Conservation (phyloP, 2,113 vertebrate species). For the Pitta sordida region DNA sequence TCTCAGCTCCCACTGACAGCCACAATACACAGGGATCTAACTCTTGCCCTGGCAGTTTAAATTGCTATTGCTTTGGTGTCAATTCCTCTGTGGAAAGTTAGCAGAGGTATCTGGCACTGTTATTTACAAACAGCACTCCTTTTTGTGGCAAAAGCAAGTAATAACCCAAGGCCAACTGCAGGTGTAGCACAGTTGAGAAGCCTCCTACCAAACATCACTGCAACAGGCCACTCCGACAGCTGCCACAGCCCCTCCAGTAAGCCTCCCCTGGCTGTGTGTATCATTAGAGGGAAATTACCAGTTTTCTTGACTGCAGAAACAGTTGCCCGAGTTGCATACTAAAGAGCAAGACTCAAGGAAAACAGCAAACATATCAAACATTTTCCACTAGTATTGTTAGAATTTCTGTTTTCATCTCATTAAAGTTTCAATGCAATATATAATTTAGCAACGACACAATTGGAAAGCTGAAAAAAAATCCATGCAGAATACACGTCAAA, state of each 20-base stretch:
- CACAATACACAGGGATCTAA: not conserved
- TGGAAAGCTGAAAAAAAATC: slow-evolving; percentile 12
- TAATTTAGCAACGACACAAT: not conserved
- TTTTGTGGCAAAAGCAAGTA: not conserved
- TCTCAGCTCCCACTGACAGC: not conserved
- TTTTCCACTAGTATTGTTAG: not conserved
- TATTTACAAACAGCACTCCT: not conserved
- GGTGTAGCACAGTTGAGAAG: not conserved
- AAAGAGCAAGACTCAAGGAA: not conserved
- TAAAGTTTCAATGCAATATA: not conserved
- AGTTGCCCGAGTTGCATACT: not conserved
- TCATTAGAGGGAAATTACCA: not conserved
- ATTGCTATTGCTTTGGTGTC: not conserved
- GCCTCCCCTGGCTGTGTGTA: not conserved
- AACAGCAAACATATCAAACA: not conserved
- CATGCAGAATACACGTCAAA: slow-evolving; percentile 17
- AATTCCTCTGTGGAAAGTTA: not conserved
- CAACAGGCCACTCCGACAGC: not conserved
- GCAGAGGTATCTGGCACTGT: not conserved
- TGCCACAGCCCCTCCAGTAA: not conserved
- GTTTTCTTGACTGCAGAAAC: not conserved
- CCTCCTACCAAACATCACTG: not conserved
- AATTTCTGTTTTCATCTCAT: not conserved
- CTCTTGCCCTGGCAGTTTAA: not conserved
- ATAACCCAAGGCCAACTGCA: not conserved